These are phyloP conservation scores for Epicauta chinensis DNA, from an alignment of 1,140 invertebrate genomes.

Conservation along the genomic window DNA sequence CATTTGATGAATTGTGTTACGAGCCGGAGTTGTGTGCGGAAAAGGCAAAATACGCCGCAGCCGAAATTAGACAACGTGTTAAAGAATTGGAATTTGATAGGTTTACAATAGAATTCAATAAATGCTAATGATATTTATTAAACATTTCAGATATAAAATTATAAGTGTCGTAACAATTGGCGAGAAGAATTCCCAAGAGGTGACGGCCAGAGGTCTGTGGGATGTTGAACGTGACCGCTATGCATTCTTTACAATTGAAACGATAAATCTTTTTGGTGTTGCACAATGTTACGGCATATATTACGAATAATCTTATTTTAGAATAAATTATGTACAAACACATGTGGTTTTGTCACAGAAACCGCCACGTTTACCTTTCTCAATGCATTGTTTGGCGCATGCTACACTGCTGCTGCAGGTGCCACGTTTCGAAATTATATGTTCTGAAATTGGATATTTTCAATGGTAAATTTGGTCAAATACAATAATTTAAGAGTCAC, in stretches of 20 bases:
- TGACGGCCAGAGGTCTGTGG: constrained; percentile 50
- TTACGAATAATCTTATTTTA: constrained; percentile 45
- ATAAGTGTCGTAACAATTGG: constrained; percentile 50
- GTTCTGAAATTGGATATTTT: background rate
- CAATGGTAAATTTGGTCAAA: background rate
- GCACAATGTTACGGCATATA: constrained; percentile 52
- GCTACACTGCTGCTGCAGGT: background rate
- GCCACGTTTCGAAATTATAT: background rate
- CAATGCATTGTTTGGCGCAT: background rate
- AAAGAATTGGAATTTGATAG: constrained; percentile 43
- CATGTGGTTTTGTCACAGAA: background rate
- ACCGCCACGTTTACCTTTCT: background rate
- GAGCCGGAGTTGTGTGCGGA: constrained; percentile 37
- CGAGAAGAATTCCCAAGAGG: constrained; percentile 49
- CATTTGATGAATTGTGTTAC: constrained; percentile 43
- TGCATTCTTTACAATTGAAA: constrained; percentile 48
- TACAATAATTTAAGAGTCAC: too few relatives aligned
- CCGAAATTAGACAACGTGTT: constrained; percentile 43
- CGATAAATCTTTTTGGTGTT: constrained; percentile 46
- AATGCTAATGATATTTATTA: background rate
- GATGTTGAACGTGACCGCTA: constrained; percentile 50
- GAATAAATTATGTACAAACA: background rate
- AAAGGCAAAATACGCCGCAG: constrained; percentile 40
- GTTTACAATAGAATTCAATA: background rate
- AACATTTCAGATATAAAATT: constrained; percentile 48